Evolutionary conservation across 2,888 invertebrate genomes (phyloP), one percentile per base, ranked within the genome.

Genomic region (Eilema sororculum): DNA sequence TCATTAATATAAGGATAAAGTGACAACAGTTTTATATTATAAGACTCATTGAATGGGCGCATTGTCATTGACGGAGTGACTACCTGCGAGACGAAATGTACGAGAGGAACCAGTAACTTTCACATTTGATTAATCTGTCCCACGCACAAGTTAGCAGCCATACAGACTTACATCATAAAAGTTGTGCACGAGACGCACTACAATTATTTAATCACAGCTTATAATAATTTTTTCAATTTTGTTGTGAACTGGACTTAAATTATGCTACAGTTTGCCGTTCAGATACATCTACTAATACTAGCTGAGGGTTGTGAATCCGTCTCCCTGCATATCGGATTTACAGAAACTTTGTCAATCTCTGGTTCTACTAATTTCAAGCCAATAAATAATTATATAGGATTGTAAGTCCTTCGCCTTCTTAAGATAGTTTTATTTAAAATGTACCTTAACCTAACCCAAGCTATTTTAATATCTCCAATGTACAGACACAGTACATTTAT

Each of bases 71-170:
- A 73, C 75, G 75, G n/a, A n/a, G 69, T 81, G 61, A 25, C 60
- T 69, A 59, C 59, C 22, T 63, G 30, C 71, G 80, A 81, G 79
- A 80, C 80, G 75, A 79, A 78, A 75, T 79, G 77, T 78, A 80
- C 77, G 79, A 81, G 75, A 75, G 82, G 84, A 85, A 82, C 80
- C 79, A 83, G 80, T 82, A 86, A 87, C 87, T 89, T 89, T 89
- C 89, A 85, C 88, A 84, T 83, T 83, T 83, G 84, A 81, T 80
- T 75, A 80, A 77, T 69, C 75, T 79, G 76, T 82, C 88, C 88
- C 87, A 87, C 87, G 87, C 87, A 75, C 75, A 76, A 41, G 60
- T 74, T 72, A 77, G 77, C 73, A 78, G 79, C 76, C 74, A 75
- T 74, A 76, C 74, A 73, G 72, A 73, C 78, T 82, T 84, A 79